Percentiles rank a stretch among this genome's conserved stretches.
Conservation (phyloP, 2,797 vertebrate species). For the Diplodus puntazzo region DNA sequence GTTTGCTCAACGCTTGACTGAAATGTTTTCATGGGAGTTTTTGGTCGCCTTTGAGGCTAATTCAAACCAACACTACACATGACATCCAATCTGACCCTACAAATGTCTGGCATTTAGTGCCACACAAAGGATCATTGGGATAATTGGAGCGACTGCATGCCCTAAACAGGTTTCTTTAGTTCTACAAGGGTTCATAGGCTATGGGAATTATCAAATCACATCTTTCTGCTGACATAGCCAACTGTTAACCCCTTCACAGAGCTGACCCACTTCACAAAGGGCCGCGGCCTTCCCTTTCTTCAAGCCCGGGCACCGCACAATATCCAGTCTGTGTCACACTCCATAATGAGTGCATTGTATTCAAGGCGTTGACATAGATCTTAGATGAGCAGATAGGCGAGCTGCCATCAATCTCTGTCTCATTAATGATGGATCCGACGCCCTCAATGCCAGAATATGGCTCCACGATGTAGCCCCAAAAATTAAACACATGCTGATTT, state of each 20-base stretch:
- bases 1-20: slow-evolving; percentile 23
- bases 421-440: slow-evolving; percentile 37
- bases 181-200: slow-evolving; percentile 70
- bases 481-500: neutral
- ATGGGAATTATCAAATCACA: slow-evolving; percentile 79
- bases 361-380: slow-evolving; percentile 48
- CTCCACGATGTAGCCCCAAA: neutral
- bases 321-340: slow-evolving; percentile 65
- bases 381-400: slow-evolving; percentile 32
- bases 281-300: slow-evolving; percentile 49
- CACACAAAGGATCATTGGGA: slow-evolving; percentile 67
- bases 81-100: slow-evolving; percentile 59
- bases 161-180: slow-evolving; percentile 35
- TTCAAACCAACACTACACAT: slow-evolving; percentile 66
- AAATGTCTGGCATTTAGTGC: slow-evolving; percentile 66
- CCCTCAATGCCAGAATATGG: neutral
- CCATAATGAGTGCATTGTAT: slow-evolving; percentile 74
- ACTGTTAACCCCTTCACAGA: slow-evolving; percentile 60
- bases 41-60: slow-evolving; percentile 57
- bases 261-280: slow-evolving; percentile 73
- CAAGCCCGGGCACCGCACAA: slow-evolving; percentile 48
- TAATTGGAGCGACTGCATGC: slow-evolving; percentile 51
- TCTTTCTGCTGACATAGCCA: slow-evolving; percentile 71
- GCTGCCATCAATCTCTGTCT: slow-evolving; percentile 39
- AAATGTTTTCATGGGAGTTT: slow-evolving; percentile 40